Percentiles rank a stretch among this genome's conserved stretches.
phyloP scores from a whole-genome alignment of 1,140 invertebrate genomes.

The Ericerus pela region DNA sequence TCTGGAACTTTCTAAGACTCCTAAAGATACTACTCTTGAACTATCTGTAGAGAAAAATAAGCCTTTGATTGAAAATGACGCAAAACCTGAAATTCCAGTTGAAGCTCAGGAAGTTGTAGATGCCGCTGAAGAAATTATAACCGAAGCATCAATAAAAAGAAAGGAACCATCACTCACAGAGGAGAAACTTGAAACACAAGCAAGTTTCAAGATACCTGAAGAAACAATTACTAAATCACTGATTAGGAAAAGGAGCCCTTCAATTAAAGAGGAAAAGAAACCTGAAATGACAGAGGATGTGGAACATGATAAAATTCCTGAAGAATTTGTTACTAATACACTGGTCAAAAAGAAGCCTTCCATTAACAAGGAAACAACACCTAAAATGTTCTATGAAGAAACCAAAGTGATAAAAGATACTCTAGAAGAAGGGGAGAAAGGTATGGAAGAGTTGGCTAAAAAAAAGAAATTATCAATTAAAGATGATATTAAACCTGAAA shows the following conservation, averaged over 20 bases:
- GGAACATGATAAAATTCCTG: no score
- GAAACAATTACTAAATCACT: not conserved
- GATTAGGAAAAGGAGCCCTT: constrained; percentile 20
- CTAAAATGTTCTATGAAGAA: constrained; percentile 16
- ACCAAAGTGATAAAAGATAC: constrained; percentile 17
- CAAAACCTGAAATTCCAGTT: constrained; percentile 19
- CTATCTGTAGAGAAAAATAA: constrained; percentile 19
- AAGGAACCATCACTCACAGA: constrained; percentile 18
- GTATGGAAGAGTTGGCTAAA: constrained; percentile 19
- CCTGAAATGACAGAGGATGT: constrained; percentile 18
- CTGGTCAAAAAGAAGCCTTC: not conserved
- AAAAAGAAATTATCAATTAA: constrained; percentile 11
- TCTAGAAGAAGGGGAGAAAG: not conserved
- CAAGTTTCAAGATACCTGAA: constrained; percentile 25
- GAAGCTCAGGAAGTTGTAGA: not conserved
- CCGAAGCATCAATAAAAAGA: constrained; percentile 16
- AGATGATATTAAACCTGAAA: constrained; percentile 14
- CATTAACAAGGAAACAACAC: constrained; percentile 13
- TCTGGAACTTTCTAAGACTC: no score
- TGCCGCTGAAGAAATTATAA: constrained; percentile 18
- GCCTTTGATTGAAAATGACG: constrained; percentile 16
- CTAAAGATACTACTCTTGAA: constrained; percentile 4
- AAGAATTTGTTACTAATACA: no score
- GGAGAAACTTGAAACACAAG: constrained; percentile 19
- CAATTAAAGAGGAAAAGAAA: constrained; percentile 14